A percentile compares a stretch with the other conserved stretches of the same genome.
Conservation (phyloP, 2,113 vertebrate genomes). For the Egretta garzetta region DNA sequence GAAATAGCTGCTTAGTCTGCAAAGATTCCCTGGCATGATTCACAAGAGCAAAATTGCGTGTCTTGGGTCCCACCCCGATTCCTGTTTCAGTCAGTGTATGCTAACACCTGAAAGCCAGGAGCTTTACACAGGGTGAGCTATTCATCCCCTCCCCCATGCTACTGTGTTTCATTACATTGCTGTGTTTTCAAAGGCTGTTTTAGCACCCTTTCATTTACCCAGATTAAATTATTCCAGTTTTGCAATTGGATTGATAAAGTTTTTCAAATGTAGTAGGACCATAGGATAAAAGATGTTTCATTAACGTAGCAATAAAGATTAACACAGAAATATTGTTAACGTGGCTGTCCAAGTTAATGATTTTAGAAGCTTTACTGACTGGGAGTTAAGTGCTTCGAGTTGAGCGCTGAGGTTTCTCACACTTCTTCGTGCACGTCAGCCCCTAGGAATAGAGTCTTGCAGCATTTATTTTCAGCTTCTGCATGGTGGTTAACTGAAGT, state of each 20-base stretch:
- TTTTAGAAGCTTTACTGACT: not conserved
- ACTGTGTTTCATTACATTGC: not conserved
- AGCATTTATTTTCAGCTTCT: slow-evolving; percentile 47
- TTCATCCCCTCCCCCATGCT: not conserved
- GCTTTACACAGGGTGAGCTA: not conserved
- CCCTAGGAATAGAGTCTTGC: not conserved
- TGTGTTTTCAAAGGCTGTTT: not conserved
- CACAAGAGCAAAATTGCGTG: fast-evolving
- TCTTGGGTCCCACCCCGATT: fast-evolving
- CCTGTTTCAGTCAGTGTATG: not conserved
- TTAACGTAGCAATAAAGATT: not conserved
- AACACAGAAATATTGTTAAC: not conserved
- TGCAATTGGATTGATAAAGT: not conserved
- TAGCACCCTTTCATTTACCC: not conserved
- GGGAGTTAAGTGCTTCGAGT: not conserved
- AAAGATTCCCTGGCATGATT: not conserved
- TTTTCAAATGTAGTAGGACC: not conserved
- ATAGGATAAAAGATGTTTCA: not conserved
- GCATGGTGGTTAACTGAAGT: slow-evolving; percentile 8
- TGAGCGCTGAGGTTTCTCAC: not conserved
- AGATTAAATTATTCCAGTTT: not conserved
- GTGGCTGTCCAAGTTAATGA: not conserved
- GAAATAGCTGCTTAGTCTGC: not conserved
- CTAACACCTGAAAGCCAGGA: not conserved
- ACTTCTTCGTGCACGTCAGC: not conserved